These are phyloP conservation scores for Falco concolor DNA, from an alignment of 2,797 vertebrate genomes.

Conservation along the genomic window DNA sequence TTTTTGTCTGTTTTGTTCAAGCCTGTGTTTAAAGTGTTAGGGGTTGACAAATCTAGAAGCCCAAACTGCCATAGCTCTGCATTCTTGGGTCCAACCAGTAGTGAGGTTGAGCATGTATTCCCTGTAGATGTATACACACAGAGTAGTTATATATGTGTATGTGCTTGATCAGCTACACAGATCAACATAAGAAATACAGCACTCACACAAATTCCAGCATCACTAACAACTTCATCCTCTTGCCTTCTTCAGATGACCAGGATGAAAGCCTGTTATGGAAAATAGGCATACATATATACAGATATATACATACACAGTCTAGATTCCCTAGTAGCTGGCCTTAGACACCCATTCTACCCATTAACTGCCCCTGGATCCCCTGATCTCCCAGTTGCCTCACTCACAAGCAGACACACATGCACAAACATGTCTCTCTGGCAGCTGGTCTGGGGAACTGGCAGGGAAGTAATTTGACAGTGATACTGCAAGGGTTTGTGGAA, in stretches of 20 bases:
- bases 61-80: background rate
- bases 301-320: accelerated
- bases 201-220: background rate
- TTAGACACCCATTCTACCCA: background rate
- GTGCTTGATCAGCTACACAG: background rate
- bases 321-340: background rate
- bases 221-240: background rate
- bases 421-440: background rate
- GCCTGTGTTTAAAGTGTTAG: background rate
- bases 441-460: background rate
- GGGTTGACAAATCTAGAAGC: background rate
- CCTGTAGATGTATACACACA: no score
- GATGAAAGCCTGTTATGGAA: background rate
- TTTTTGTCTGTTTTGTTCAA: background rate
- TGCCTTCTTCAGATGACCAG: background rate
- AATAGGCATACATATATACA: background rate
- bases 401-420: background rate
- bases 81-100: background rate
- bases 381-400: background rate
- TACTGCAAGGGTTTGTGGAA: background rate
- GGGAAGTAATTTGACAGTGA: background rate
- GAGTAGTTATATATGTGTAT: background rate
- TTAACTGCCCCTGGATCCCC: background rate
- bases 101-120: background rate
- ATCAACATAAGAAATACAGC: background rate